A percentile compares a stretch with the other conserved stretches of the same genome.
Conservation (phyloP, 2,113 vertebrate species). For the Vulpes vulpes region DNA sequence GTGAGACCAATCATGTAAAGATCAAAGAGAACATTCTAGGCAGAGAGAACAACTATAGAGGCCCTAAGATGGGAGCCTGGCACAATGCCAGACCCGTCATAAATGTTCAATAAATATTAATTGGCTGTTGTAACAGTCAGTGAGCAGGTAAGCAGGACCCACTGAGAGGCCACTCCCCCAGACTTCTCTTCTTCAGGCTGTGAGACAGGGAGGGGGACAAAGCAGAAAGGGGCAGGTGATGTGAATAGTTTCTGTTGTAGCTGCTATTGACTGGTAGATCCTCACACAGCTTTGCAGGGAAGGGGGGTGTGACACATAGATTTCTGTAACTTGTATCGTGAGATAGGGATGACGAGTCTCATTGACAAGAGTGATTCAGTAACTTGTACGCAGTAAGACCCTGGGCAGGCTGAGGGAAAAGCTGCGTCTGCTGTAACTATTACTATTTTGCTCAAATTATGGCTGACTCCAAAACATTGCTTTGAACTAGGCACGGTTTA, state of each 20-base stretch:
- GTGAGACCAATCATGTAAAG: background rate
- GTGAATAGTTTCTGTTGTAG: background rate
- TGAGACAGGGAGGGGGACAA: background rate
- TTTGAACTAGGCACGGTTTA: background rate
- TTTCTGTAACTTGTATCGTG: conserved; percentile 56
- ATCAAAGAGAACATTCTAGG: background rate
- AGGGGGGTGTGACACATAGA: background rate
- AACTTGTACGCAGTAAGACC: background rate
- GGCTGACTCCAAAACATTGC: background rate
- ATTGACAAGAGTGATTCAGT: conserved; percentile 43
- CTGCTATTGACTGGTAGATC: background rate
- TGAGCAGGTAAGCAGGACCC: background rate
- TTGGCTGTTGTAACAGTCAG: background rate
- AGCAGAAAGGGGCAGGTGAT: background rate
- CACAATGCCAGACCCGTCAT: background rate
- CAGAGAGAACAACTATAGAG: background rate
- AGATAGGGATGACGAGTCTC: conserved; percentile 26
- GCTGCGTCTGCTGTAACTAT: background rate
- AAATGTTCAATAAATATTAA: background rate
- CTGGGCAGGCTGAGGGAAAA: background rate
- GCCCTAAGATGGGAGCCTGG: background rate
- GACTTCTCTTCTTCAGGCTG: background rate
- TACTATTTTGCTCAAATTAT: background rate
- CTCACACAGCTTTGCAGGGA: background rate
- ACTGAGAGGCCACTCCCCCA: background rate